These are phyloP conservation scores for Microplitis mediator DNA, from an alignment of 1,140 invertebrate species.

Conservation along the genomic window DNA sequence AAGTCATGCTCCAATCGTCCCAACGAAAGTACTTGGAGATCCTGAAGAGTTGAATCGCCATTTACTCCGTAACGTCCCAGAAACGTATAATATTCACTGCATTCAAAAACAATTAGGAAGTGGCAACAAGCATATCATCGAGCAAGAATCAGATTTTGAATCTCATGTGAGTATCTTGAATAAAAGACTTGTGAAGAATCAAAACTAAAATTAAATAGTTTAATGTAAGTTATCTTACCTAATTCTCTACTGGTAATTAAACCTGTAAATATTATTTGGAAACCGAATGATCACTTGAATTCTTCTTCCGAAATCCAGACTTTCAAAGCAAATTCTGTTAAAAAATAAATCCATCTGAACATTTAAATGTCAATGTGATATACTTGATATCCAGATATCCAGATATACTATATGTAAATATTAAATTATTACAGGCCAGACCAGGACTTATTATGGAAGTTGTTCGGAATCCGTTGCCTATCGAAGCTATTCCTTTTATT, in stretches of 20 bases:
- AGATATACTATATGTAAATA: too few species aligned
- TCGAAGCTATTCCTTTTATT: constrained; percentile 52
- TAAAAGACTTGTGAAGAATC: too few species aligned
- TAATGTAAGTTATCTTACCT: too few species aligned
- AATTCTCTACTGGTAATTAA: too few species aligned
- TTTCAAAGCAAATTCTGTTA: too few species aligned
- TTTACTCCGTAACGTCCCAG: constrained; percentile 69
- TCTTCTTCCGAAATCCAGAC: too few species aligned
- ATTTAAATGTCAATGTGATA: too few species aligned
- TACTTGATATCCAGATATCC: too few species aligned
- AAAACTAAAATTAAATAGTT: too few species aligned
- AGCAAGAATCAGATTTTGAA: constrained; percentile 60
- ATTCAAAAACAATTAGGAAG: constrained; percentile 42
- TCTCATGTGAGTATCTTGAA: constrained; percentile 53
- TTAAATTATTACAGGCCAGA: constrained; percentile 43
- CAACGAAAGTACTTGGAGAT: constrained; percentile 82
- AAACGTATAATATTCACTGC: constrained; percentile 51
- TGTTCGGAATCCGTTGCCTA: constrained; percentile 57
- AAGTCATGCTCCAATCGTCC: constrained; percentile 80
- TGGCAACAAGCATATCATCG: constrained; percentile 59
- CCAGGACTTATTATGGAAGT: constrained; percentile 63
- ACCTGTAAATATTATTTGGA: too few species aligned
- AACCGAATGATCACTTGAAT: too few species aligned
- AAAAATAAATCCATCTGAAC: too few species aligned
- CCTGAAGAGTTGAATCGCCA: constrained; percentile 85